These are phyloP conservation scores for Lemur catta DNA, from an alignment of 2,797 vertebrate genomes.

Conservation along the genomic window DNA sequence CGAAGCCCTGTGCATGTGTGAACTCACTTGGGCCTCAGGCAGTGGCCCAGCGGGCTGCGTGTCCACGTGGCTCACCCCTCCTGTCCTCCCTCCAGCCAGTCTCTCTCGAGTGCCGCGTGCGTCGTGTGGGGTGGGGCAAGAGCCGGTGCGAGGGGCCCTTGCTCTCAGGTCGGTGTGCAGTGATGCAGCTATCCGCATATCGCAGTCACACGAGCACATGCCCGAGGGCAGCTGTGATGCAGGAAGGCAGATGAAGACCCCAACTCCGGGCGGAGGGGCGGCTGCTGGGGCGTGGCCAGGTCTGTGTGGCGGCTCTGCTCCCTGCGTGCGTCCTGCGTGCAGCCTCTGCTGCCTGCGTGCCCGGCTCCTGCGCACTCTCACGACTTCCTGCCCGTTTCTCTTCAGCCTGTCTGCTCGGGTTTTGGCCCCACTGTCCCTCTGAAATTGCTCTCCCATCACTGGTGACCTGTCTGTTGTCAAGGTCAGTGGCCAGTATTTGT, in stretches of 20 bases:
- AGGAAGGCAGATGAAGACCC: not conserved
- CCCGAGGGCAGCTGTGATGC: not conserved
- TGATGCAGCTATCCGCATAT: not conserved
- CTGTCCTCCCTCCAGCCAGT: not conserved
- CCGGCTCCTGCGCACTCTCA: not conserved
- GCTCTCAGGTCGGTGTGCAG: not conserved
- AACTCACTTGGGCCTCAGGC: not conserved
- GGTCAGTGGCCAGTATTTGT: not conserved
- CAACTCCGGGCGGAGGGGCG: too few relatives aligned
- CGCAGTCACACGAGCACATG: not conserved
- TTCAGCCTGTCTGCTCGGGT: not conserved
- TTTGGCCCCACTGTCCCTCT: not conserved
- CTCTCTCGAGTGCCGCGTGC: not conserved
- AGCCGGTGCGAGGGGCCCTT: not conserved
- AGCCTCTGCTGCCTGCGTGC: too few relatives aligned
- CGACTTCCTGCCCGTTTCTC: not conserved
- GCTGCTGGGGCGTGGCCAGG: too few relatives aligned
- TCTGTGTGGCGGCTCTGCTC: too few relatives aligned
- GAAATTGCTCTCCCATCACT: not conserved
- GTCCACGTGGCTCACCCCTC: not conserved
- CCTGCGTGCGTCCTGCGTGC: too few relatives aligned
- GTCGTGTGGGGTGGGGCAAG: not conserved
- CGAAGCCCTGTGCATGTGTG: fast-evolving
- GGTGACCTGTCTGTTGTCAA: not conserved
- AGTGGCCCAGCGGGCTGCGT: not conserved